phyloP scores from a whole-genome alignment of 2,888 invertebrate species.

The Drosophila pseudotakahashii region DNA sequence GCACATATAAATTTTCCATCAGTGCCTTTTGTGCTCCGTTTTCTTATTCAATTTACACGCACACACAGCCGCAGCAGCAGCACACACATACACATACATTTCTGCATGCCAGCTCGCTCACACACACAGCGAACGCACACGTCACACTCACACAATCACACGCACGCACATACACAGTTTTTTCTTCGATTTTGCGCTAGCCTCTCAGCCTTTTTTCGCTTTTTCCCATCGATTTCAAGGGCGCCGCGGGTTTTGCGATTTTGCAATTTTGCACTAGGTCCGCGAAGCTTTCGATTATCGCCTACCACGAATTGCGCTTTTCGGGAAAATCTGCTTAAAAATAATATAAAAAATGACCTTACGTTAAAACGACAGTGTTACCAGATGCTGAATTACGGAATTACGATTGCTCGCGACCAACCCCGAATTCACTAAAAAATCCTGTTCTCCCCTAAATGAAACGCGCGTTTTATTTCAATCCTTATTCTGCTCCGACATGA shows the following conservation, averaged over 20 bases:
- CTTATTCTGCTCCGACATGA: no score
- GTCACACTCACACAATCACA: constrained; percentile 50
- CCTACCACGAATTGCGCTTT: constrained; percentile 52
- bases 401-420: no score
- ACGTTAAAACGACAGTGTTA: no score
- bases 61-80: constrained; percentile 50
- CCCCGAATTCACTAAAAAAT: no score
- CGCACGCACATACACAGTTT: constrained; percentile 74
- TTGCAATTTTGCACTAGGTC: neutral
- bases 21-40: constrained; percentile 68
- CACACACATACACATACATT: constrained; percentile 40
- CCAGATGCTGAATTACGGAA: no score
- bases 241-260: constrained; percentile 25
- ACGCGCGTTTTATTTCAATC: no score
- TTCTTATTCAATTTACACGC: constrained; percentile 77
- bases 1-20: constrained; percentile 54
- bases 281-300: constrained; percentile 32
- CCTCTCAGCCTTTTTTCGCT: constrained; percentile 35
- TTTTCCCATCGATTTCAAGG: constrained; percentile 13
- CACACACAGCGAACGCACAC: constrained; percentile 54
- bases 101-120: constrained; percentile 48
- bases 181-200: constrained; percentile 54
- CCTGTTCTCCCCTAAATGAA: no score
- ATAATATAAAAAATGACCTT: no score
- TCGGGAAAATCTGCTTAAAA: constrained; percentile 21